Evolutionary conservation across 2,888 invertebrate species (phyloP), one percentile per base, ranked within the genome.

Genomic region (Platycheirus albimanus): DNA sequence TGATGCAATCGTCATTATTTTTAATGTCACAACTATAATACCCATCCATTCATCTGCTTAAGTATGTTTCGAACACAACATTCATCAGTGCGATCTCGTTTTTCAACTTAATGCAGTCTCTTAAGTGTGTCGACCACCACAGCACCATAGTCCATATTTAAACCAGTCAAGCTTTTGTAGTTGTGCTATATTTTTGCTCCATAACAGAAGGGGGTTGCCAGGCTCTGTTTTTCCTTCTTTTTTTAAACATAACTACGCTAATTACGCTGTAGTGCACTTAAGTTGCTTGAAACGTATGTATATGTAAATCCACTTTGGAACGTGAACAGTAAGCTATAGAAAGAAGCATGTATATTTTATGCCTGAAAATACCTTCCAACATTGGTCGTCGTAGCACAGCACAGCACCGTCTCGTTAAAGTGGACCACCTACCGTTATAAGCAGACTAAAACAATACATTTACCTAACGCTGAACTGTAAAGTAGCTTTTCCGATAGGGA

Each of bases 201-300:
- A 28, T 28, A 45, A 45, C 20, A 17, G 64, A 38, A 49, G 7
- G 36, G 49, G 43, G 63, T 54, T 20, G 54, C 63, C 51, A 64
- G 58, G 45, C 38, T 56, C n/a, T n/a, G n/a, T n/a, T n/a, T n/a
- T n/a, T n/a, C n/a, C n/a, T n/a, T n/a, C 20, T 66, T 11, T 67
- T 66, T 41, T 52, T 15, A 11, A 41, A 63, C 67, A 70, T 70
- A 84, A 84, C 75, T 54, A 70, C 79, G 75, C 79, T 79, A 84
- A 84, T 84, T 84, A 79, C 79, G 43, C 51, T 24, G 19, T 61
- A 79, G 75, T 79, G 84, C 84, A 84, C 84, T 79, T 75, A 79
- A 66, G 70, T 64, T 54, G 47, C 38, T 61, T 20, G 28, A 77
- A 75, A 61, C 77, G 63, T 81, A 75, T 77, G 51, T 72, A 74